Evolutionary conservation across 2,113 vertebrate species (phyloP).

Genomic region (Platichthys stellatus): DNA sequence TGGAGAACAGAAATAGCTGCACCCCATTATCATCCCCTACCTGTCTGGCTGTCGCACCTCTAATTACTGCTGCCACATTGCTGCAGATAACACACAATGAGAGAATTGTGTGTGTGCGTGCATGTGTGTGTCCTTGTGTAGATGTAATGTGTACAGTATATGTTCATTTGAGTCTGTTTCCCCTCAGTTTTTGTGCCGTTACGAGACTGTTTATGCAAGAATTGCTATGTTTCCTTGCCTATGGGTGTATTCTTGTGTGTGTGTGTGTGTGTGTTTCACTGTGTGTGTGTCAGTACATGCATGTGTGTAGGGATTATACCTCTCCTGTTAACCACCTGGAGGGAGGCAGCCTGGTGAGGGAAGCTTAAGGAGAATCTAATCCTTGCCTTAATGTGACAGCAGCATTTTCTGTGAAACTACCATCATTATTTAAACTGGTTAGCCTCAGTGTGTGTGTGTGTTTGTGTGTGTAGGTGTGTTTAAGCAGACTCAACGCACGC

Average conservation of each 20-base stretch:
- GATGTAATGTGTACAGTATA: neutral
- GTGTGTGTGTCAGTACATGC: slow-evolving; percentile 15
- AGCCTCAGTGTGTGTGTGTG: slow-evolving; percentile 25
- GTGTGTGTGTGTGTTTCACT: slow-evolving; percentile 5
- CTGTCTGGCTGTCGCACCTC: slow-evolving; percentile 71
- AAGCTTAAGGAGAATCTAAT: slow-evolving; percentile 75
- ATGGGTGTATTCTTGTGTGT: slow-evolving; percentile 14
- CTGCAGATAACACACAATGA: slow-evolving; percentile 55
- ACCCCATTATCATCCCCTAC: slow-evolving; percentile 69
- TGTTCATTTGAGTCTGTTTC: neutral
- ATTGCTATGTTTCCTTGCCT: slow-evolving; percentile 17
- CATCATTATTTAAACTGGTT: slow-evolving; percentile 70
- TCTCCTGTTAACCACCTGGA: slow-evolving; percentile 72
- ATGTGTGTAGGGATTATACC: slow-evolving; percentile 62
- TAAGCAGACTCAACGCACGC: slow-evolving; percentile 17
- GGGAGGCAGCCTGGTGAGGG: slow-evolving; percentile 66
- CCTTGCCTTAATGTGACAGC: slow-evolving; percentile 75
- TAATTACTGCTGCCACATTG: slow-evolving; percentile 67
- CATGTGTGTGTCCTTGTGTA: neutral
- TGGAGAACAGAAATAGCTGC: slow-evolving; percentile 70
- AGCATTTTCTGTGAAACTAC: slow-evolving; percentile 63
- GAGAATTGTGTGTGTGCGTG: slow-evolving; percentile 11
- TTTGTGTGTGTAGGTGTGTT: slow-evolving; percentile 20
- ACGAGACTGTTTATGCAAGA: slow-evolving; percentile 6
- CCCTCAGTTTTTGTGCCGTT: neutral